These are phyloP conservation scores for Egretta garzetta DNA, from an alignment of 2,113 vertebrate species.

Conservation along the genomic window DNA sequence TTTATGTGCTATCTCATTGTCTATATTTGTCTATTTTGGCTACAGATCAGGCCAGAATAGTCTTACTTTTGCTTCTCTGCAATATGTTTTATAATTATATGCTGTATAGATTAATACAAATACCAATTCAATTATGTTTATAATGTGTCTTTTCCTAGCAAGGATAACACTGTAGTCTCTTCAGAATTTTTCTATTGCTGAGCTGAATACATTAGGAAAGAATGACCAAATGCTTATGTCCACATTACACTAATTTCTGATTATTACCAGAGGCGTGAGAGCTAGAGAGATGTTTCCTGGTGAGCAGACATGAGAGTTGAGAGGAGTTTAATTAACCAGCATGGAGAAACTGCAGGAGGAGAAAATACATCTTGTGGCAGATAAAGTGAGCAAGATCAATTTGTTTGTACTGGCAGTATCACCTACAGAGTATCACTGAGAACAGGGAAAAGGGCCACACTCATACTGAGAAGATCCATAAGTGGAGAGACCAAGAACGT, in stretches of 20 bases:
- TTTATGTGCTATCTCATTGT: background rate
- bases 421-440: background rate
- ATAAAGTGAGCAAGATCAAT: background rate
- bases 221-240: background rate
- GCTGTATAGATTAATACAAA: background rate
- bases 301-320: background rate
- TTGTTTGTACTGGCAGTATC: background rate
- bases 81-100: background rate
- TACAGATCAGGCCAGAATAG: background rate
- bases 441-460: background rate
- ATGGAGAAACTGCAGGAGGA: background rate
- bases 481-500: background rate
- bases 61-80: background rate
- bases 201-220: background rate
- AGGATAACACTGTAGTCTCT: background rate
- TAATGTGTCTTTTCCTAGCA: background rate
- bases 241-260: background rate
- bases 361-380: background rate
- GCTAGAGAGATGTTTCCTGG: background rate
- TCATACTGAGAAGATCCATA: background rate
- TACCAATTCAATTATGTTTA: background rate
- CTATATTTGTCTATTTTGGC: background rate
- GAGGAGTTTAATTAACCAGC: conserved; percentile 1
- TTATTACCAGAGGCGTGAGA: background rate
- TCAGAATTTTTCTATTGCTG: background rate